phyloP scores from a whole-genome alignment of 2,888 invertebrate genomes.

The Mythimna impura region DNA sequence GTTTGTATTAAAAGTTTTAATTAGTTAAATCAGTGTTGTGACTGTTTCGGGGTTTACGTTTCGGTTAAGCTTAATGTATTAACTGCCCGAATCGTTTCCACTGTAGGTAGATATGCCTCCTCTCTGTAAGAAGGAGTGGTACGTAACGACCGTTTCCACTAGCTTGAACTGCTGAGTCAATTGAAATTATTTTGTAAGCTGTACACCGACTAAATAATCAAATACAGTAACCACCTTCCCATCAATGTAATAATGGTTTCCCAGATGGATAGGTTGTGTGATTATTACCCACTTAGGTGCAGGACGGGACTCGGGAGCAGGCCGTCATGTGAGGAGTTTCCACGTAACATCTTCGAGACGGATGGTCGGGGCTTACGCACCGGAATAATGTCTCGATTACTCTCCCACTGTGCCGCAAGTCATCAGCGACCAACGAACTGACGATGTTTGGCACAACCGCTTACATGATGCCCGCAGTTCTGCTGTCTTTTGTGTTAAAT shows the following conservation, averaged over 20 bases:
- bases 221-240: constrained; percentile 10
- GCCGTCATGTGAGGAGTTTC: constrained; percentile 75
- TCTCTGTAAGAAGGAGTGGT: not conserved
- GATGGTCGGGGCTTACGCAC: constrained; percentile 79
- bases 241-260: constrained; percentile 30
- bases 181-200: not conserved
- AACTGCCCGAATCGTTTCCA: not conserved
- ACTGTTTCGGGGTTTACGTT: not conserved
- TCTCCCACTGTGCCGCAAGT: constrained; percentile 63
- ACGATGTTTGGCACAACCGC: not conserved
- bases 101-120: not conserved
- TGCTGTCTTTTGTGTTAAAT: not conserved
- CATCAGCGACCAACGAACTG: constrained; percentile 47
- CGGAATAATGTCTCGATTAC: constrained; percentile 86
- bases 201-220: not conserved
- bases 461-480: not conserved
- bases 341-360: constrained; percentile 75
- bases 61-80: not conserved
- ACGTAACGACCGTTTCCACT: not conserved
- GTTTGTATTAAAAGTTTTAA: not conserved
- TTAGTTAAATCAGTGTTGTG: constrained; percentile 4
- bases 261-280: constrained; percentile 39
- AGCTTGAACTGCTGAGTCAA: not conserved
- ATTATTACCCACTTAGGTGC: constrained; percentile 66
- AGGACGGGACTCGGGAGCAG: constrained; percentile 56